Conservation (phyloP, 2,113 vertebrate species). For the Ciconia stormi region DNA sequence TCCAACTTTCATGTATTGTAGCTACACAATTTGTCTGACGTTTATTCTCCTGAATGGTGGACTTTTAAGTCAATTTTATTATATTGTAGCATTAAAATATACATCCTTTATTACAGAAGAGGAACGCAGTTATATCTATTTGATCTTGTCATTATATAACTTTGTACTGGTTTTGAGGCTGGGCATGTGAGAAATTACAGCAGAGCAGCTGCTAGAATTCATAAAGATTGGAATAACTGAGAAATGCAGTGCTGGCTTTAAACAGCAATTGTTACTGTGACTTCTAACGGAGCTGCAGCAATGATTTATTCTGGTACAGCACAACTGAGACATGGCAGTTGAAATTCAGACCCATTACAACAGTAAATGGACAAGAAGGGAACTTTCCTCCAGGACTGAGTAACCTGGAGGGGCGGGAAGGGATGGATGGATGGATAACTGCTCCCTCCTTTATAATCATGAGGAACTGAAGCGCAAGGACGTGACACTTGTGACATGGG, state of each 20-base stretch:
- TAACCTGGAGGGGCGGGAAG: not conserved
- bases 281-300: not conserved
- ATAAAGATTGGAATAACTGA: not conserved
- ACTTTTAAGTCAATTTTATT: not conserved
- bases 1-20: not conserved
- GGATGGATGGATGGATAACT: not conserved
- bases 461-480: not conserved
- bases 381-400: not conserved
- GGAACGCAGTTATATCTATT: not conserved
- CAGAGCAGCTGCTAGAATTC: not conserved
- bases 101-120: not conserved
- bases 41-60: not conserved
- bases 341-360: not conserved
- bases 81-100: not conserved
- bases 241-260: not conserved
- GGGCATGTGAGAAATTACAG: not conserved
- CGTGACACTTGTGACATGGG: not conserved
- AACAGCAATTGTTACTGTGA: not conserved
- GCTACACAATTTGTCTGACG: not conserved
- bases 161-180: not conserved
- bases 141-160: not conserved
- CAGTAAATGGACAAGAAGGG: not conserved
- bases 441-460: not conserved
- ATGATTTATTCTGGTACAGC: not conserved
- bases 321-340: not conserved